phyloP scores from a whole-genome alignment of 2,888 invertebrate species.

The Clistopyga incitator region DNA sequence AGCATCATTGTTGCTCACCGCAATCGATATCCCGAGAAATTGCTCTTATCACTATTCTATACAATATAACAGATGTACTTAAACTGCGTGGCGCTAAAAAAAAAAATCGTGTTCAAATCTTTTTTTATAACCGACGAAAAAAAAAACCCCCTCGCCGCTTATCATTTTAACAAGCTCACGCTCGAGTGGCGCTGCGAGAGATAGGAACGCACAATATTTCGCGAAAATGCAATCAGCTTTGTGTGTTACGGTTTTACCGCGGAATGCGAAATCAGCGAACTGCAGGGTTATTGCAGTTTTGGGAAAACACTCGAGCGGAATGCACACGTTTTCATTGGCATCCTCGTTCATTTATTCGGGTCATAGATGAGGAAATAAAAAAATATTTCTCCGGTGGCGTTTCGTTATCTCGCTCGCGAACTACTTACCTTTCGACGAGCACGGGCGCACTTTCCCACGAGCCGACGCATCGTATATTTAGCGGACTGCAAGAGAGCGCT shows the following conservation, averaged over 20 bases:
- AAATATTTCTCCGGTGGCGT: background rate
- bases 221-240: background rate
- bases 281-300: background rate
- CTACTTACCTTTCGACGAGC: background rate
- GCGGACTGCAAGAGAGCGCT: background rate
- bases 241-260: background rate
- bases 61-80: background rate
- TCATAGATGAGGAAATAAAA: background rate
- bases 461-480: background rate
- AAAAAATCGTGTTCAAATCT: no score
- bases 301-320: background rate
- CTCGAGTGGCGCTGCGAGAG: no score
- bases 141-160: no score
- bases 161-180: no score
- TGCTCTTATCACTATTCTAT: background rate
- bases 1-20: background rate
- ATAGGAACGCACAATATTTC: no score
- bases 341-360: background rate
- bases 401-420: background rate
- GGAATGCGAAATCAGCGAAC: background rate
- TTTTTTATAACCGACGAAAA: no score
- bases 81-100: background rate
- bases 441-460: background rate
- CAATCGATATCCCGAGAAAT: background rate
- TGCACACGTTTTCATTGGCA: background rate